Evolutionary conservation across 1,140 invertebrate species (phyloP).

Genomic region (Anoplophora glabripennis): DNA sequence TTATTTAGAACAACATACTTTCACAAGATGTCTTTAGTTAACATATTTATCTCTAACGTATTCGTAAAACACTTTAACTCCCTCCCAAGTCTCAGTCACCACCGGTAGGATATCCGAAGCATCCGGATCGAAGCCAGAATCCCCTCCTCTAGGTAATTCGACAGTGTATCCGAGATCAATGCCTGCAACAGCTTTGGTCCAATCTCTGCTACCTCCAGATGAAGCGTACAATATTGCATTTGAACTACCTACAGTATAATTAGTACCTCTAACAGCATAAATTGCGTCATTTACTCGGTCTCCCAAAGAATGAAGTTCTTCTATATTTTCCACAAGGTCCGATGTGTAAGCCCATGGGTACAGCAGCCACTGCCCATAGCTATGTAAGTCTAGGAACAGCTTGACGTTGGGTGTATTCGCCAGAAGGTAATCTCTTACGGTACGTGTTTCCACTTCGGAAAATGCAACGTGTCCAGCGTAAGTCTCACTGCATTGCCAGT

Average conservation of each 20-base stretch:
- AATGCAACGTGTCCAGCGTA: constrained; percentile 70
- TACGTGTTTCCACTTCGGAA: constrained; percentile 70
- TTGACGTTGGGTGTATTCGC: constrained; percentile 51
- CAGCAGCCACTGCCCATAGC: constrained; percentile 64
- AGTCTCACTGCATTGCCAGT: constrained; percentile 61
- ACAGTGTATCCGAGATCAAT: constrained; percentile 74
- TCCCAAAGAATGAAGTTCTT: constrained; percentile 50
- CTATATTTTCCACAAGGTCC: constrained; percentile 43
- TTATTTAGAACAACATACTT: too few relatives aligned
- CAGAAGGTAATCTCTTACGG: constrained; percentile 57
- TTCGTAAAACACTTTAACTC: constrained; percentile 66
- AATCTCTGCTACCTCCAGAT: constrained; percentile 69
- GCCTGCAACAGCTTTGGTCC: constrained; percentile 60
- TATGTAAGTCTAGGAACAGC: constrained; percentile 70
- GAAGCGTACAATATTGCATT: constrained; percentile 60
- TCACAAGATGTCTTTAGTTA: too few relatives aligned
- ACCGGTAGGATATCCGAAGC: constrained; percentile 66
- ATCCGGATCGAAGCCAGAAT: constrained; percentile 73
- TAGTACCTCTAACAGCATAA: constrained; percentile 48
- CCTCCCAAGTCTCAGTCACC: constrained; percentile 73
- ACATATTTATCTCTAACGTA: constrained; percentile 43
- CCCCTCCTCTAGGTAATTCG: constrained; percentile 70
- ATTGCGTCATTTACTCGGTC: constrained; percentile 50
- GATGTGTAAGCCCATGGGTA: constrained; percentile 74
- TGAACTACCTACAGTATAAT: constrained; percentile 61